phyloP scores from a whole-genome alignment of 2,113 vertebrate species.

The Thamnaconus septentrionalis region DNA sequence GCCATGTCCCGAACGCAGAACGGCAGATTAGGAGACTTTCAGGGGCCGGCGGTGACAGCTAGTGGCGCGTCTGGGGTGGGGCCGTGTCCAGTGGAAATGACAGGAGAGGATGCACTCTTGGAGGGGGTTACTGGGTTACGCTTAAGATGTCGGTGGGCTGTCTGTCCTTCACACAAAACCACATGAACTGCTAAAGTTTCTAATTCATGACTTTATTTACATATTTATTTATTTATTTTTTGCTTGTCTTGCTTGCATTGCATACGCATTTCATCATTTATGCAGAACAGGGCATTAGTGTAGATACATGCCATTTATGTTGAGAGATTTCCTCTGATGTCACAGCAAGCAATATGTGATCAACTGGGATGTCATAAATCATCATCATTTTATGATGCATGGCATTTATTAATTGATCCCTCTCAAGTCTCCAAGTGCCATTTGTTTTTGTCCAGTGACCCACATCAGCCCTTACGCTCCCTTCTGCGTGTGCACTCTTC shows the following conservation, averaged over 20 bases:
- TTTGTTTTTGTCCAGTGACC: too few species aligned
- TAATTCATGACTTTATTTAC: neutral
- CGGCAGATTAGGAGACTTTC: conserved; percentile 33
- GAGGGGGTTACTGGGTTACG: neutral
- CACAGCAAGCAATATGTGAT: neutral
- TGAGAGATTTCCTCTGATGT: too few species aligned
- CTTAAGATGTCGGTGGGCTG: too few species aligned
- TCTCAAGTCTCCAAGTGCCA: too few species aligned
- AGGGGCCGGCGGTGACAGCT: conserved; percentile 32
- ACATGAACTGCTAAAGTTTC: neutral
- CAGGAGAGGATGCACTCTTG: neutral
- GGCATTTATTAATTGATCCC: too few species aligned
- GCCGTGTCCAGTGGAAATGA: neutral
- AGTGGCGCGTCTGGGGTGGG: conserved; percentile 17
- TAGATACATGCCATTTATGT: too few species aligned
- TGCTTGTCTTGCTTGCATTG: neutral
- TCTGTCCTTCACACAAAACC: neutral
- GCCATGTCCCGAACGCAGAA: conserved; percentile 46
- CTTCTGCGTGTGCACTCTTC: too few species aligned
- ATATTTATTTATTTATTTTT: neutral
- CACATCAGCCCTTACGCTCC: too few species aligned
- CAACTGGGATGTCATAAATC: too few species aligned
- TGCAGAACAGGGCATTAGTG: neutral
- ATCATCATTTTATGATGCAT: too few species aligned
- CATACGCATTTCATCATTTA: neutral